These are phyloP conservation scores for Eurytoma adleriae DNA, from an alignment of 2,888 invertebrate genomes.

Conservation along the genomic window DNA sequence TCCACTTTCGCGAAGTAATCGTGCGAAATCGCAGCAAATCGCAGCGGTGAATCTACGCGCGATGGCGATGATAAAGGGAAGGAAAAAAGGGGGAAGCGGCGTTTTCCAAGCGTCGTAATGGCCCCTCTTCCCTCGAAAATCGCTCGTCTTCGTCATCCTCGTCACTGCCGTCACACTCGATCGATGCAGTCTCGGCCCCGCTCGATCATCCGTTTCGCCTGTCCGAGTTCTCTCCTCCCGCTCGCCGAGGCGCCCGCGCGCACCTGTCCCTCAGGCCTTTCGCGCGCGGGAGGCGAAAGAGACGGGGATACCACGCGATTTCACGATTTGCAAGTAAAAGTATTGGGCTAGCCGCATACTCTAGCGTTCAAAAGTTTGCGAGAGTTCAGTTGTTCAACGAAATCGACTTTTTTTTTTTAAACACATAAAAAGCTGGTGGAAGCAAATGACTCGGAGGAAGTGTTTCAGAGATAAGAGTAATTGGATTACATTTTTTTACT, in stretches of 20 bases:
- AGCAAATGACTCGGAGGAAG: neutral
- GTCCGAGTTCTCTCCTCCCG: slow-evolving; percentile 33
- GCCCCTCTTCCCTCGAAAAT: slow-evolving; percentile 7
- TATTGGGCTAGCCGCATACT: neutral
- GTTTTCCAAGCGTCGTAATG: too few relatives aligned
- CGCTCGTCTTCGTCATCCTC: neutral
- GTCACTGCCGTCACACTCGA: slow-evolving; percentile 36
- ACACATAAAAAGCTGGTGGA: neutral
- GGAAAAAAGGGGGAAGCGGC: too few relatives aligned
- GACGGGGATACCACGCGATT: slow-evolving; percentile 1
- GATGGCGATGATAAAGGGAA: too few relatives aligned
- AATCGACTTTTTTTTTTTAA: too few relatives aligned
- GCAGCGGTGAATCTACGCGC: too few relatives aligned
- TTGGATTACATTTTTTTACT: too few relatives aligned
- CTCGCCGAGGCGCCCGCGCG: neutral
- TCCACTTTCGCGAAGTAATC: too few relatives aligned
- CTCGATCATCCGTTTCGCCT: slow-evolving; percentile 42
- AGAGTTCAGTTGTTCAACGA: neutral
- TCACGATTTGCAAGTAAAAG: slow-evolving; percentile 49
- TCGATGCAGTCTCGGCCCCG: neutral
- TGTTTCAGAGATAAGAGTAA: too few relatives aligned
- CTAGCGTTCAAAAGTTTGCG: neutral
- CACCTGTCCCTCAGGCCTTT: neutral
- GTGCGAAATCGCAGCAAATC: too few relatives aligned
- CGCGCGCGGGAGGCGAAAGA: neutral